Evolutionary conservation across 2,888 invertebrate genomes (phyloP).

Genomic region (Sesia apiformis): DNA sequence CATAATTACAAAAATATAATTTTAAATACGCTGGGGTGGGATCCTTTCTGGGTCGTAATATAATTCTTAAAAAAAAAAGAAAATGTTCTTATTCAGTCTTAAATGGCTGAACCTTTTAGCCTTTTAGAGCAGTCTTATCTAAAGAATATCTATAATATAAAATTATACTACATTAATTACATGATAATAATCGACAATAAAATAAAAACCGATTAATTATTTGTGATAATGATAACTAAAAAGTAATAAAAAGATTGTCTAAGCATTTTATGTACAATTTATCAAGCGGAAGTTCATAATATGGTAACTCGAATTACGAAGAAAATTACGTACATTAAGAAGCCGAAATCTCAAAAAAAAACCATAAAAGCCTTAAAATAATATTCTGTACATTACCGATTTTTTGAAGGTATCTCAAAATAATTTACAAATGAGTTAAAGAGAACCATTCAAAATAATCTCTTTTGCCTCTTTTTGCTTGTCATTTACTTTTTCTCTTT

Average conservation of each 20-base stretch:
- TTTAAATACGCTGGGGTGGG: slow-evolving; percentile 52
- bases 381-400: slow-evolving; percentile 37
- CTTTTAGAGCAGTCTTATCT: slow-evolving; percentile 28
- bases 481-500: slow-evolving; percentile 35
- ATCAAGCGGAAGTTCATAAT: slow-evolving; percentile 42
- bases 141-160: slow-evolving; percentile 22
- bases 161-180: slow-evolving; percentile 8
- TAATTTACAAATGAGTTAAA: slow-evolving; percentile 51
- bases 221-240: slow-evolving; percentile 12
- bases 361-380: slow-evolving; percentile 24
- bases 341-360: slow-evolving; percentile 22
- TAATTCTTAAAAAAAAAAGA: neutral
- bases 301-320: slow-evolving; percentile 67
- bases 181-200: slow-evolving; percentile 1
- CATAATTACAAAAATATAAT: slow-evolving; percentile 3
- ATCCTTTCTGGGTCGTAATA: slow-evolving; percentile 30
- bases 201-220: neutral
- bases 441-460: slow-evolving; percentile 62
- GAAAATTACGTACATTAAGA: slow-evolving; percentile 38
- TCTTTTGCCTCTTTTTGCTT: slow-evolving; percentile 69
- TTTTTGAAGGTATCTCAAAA: slow-evolving; percentile 57
- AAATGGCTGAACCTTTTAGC: slow-evolving; percentile 4
- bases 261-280: slow-evolving; percentile 47
- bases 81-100: slow-evolving; percentile 37
- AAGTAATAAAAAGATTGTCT: slow-evolving; percentile 19